These are phyloP conservation scores for Enteromius argenteus DNA, from an alignment of 2,797 vertebrate species.

Conservation along the genomic window DNA sequence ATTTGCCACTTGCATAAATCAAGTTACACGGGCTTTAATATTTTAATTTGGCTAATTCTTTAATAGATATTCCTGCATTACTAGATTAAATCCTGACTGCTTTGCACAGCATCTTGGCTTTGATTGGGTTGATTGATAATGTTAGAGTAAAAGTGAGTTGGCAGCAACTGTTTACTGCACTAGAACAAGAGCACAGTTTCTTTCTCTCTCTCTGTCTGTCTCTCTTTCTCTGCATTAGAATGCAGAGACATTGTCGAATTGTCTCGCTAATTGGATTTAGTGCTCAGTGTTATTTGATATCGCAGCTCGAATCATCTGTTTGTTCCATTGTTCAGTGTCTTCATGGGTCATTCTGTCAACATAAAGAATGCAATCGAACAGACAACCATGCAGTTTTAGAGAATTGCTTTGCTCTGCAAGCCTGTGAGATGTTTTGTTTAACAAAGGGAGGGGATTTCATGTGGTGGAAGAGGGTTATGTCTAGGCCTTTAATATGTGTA, in stretches of 20 bases:
- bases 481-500: background rate
- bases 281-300: conserved; percentile 62
- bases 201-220: background rate
- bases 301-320: conserved; percentile 79
- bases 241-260: conserved; percentile 42
- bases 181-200: conserved; percentile 34
- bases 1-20: conserved; percentile 47
- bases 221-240: conserved; percentile 39
- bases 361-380: conserved; percentile 43
- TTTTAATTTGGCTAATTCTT: conserved; percentile 51
- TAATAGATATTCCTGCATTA: conserved; percentile 51
- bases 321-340: conserved; percentile 73
- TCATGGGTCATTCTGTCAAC: conserved; percentile 61
- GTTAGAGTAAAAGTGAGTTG: conserved; percentile 40
- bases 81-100: conserved; percentile 47
- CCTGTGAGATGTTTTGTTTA: conserved; percentile 35
- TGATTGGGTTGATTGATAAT: conserved; percentile 52
- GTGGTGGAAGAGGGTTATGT: background rate
- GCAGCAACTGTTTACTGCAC: conserved; percentile 44
- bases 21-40: conserved; percentile 47
- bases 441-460: conserved; percentile 31
- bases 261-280: conserved; percentile 60
- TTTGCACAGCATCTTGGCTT: conserved; percentile 28
- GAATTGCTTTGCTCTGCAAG: conserved; percentile 62
- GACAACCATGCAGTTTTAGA: conserved; percentile 58